Base-by-base conservation (phyloP, 2,797 vertebrate genomes). In the Manis crassicaudata region DNA sequence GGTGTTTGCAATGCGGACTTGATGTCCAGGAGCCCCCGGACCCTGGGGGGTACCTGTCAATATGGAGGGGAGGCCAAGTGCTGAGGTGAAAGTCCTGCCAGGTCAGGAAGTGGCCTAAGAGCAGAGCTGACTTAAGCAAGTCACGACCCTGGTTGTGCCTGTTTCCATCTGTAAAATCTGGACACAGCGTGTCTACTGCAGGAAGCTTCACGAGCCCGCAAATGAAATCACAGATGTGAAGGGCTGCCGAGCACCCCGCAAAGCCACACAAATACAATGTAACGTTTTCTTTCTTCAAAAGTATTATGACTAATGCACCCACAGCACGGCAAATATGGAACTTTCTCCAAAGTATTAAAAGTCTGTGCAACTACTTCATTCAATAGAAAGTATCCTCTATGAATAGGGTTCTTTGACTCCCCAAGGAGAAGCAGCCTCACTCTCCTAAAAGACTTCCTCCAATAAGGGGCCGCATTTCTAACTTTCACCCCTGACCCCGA, bases 151-250 rank as follows among this genome's bases (percentile, higher is more conserved):
- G 9, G 0, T 8, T 0, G 14, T 0, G 8, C 40, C 84, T 20
- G 46, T 50, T 37, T 37, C 32, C 90, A 75, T 68, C 87, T 82
- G 29, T 32, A 62, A 91, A 83, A 92, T 13, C 60, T 40, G 73
- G 58, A 17, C 14, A 29, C 37, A 40, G 54, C 70, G 43, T 54
- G 43, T 80, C 54, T 56, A 25, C 23, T 77, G 16, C 37, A 72
- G 92, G 92, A 84, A 88, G 77, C 75, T 85, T 77, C 43, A 10
- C 1, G 16, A 82, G 60, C 14, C 29, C 40, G 65, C 37, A 63
- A 77, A 76, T 40, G 60, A 65, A 81, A 40, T 9, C 43, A 83
- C 67, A 95, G 87, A 77, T 20, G 40, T n/a, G 75, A 94, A 80
- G 65, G 81, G 52, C 27, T 90, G 56, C 11, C 25, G 52, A 68